A percentile compares a stretch with the other conserved stretches of the same genome.
Evolutionary conservation across 1,140 invertebrate genomes (phyloP).

Genomic region (Pachypeltis micranthus): DNA sequence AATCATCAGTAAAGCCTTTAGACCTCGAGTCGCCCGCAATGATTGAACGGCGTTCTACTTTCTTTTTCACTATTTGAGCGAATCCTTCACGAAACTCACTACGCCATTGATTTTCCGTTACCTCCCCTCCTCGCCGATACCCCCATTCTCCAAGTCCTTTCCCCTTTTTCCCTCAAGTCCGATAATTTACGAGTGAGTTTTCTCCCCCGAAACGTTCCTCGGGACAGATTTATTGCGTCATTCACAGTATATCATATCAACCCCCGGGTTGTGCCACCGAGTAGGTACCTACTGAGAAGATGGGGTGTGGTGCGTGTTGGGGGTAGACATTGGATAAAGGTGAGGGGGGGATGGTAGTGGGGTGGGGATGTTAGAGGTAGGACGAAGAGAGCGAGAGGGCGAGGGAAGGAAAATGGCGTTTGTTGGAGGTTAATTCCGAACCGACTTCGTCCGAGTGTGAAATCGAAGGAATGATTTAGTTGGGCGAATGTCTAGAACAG

Average conservation of each 20-base stretch:
- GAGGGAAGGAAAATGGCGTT: slow-evolving; percentile 8
- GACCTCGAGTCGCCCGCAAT: too few species aligned
- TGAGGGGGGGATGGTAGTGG: not conserved
- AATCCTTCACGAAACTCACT: not conserved
- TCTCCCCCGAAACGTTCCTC: slow-evolving; percentile 17
- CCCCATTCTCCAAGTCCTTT: too few species aligned
- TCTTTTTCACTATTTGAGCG: too few species aligned
- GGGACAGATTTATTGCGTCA: slow-evolving; percentile 16
- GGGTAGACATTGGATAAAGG: too few species aligned
- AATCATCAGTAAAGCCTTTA: too few species aligned
- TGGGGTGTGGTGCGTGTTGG: too few species aligned
- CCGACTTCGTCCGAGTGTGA: slow-evolving; percentile 13
- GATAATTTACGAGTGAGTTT: slow-evolving; percentile 17
- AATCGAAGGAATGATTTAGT: slow-evolving; percentile 17
- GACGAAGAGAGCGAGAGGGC: not conserved
- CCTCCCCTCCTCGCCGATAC: too few species aligned
- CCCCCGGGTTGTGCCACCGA: not conserved
- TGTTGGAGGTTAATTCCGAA: slow-evolving; percentile 12
- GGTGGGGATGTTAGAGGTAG: not conserved
- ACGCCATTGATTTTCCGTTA: slow-evolving; percentile 14
- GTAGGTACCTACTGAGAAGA: not conserved
- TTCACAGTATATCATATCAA: slow-evolving; percentile 17
- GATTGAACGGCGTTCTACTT: too few species aligned
- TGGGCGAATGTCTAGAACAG: slow-evolving; percentile 11
- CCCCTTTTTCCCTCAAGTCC: not conserved